Evolutionary conservation across 1,140 invertebrate species (phyloP), one percentile per base, ranked within the genome.

Genomic region (Manduca sexta): DNA sequence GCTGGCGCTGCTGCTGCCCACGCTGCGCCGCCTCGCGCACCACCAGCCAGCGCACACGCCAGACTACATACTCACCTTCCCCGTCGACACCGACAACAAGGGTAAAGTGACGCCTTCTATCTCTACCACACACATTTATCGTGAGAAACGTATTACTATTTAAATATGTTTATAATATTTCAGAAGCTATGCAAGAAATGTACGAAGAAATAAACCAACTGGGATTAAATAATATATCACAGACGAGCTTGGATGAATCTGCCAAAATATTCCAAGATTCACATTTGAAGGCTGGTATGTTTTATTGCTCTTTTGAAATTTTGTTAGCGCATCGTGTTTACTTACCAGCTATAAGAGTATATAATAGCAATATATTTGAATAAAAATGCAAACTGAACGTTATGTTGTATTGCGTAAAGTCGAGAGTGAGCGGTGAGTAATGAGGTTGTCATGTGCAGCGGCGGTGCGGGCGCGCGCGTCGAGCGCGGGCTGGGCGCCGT

Each of bases 401-500:
- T n/a, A n/a, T n/a, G n/a, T n/a, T n/a, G n/a, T n/a, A n/a, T n/a
- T n/a, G n/a, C n/a, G n/a, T n/a, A n/a, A n/a, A n/a, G n/a, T n/a
- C n/a, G n/a, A n/a, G n/a, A n/a, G n/a, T n/a, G n/a, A 3, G 2
- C 11, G 33, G 10, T 34, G 11, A 4, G 10, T 34, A 13, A 34
- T 34, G 33, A 4, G 12, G 5, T 6, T 5, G 29, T n/a, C n/a
- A 31, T 35, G 30, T 8, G 10, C 45, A 83, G 45, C 64, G 86
- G 45, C 80, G 76, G 43, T 90, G 86, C 90, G 31, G 66, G 88
- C 73, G 88, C 87, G 88, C 53, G 89, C 53, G 59, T 88, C 67
- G 46, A 89, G 89, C 63, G 71, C 90, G 12, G 84, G 87, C 34
- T 92, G 91, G 91, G 86, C 88, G 13, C 84, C 91, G 31, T 91